Evolutionary conservation across 1,140 invertebrate species (phyloP).

Genomic region (Thaumetopoea pityocampa): DNA sequence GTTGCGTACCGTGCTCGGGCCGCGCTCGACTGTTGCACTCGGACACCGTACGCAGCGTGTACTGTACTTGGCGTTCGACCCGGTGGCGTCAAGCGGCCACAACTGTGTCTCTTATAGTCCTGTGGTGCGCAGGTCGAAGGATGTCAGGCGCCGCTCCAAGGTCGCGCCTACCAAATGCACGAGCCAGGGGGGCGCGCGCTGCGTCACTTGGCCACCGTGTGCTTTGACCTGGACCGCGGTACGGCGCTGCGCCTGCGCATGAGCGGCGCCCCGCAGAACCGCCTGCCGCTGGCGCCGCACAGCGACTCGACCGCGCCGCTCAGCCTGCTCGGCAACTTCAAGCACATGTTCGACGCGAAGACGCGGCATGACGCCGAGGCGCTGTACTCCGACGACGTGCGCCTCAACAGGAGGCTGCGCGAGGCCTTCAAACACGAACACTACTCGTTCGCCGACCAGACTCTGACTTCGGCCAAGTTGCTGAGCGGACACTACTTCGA

Average conservation of each 20-base stretch:
- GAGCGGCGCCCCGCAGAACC: conserved; percentile 30
- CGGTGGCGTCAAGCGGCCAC: no score
- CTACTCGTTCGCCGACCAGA: conserved; percentile 47
- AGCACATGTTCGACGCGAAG: conserved; percentile 61
- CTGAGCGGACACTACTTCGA: conserved; percentile 53
- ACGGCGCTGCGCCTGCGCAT: conserved; percentile 33
- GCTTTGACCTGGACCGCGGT: conserved; percentile 56
- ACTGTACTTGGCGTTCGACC: no score
- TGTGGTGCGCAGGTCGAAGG: conserved; percentile 35
- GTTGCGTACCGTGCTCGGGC: no score
- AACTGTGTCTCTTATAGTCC: no score
- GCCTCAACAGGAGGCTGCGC: conserved; percentile 45
- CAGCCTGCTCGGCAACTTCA: conserved; percentile 64
- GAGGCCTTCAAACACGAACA: conserved; percentile 46
- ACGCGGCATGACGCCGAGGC: conserved; percentile 52
- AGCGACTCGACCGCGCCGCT: conserved; percentile 36
- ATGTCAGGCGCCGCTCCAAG: conserved; percentile 50
- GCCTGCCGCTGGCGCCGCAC: conserved; percentile 35
- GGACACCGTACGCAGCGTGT: no score
- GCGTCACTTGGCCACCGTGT: conserved; percentile 53
- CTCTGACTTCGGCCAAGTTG: conserved; percentile 39
- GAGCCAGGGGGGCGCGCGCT: conserved; percentile 17
- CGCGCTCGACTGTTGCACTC: no score
- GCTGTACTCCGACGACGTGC: conserved; percentile 54
- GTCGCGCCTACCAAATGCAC: conserved; percentile 50